These are phyloP conservation scores for Notechis scutatus DNA, from an alignment of 2,113 vertebrate genomes.

Conservation along the genomic window DNA sequence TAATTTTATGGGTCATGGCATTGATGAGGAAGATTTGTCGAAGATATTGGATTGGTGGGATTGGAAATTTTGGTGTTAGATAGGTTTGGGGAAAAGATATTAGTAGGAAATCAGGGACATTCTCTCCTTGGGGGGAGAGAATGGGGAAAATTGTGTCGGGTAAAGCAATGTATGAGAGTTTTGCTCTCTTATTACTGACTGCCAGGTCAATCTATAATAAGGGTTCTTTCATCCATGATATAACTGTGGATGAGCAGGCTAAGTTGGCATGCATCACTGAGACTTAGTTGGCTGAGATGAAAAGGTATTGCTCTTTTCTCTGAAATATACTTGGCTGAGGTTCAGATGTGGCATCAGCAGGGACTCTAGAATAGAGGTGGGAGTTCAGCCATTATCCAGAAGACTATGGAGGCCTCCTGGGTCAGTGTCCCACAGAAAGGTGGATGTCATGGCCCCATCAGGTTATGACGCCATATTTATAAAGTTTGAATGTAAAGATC, in stretches of 20 bases:
- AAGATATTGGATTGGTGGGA: neutral
- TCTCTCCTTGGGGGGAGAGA: neutral
- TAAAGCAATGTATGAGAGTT: neutral
- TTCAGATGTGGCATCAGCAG: neutral
- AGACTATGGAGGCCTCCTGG: neutral
- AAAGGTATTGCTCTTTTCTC: neutral
- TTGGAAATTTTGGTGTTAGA: neutral
- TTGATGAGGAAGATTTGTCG: neutral
- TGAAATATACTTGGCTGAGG: neutral
- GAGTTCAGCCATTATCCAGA: neutral
- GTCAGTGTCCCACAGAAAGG: neutral
- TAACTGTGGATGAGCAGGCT: neutral
- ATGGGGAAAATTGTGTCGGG: neutral
- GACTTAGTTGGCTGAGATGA: neutral
- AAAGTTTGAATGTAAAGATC: neutral
- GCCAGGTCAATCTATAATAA: neutral
- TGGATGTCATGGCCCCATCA: neutral
- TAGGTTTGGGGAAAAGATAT: neutral
- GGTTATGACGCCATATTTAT: neutral
- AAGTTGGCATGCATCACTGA: neutral
- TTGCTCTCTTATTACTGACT: neutral
- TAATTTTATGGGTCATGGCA: neutral
- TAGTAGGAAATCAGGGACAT: neutral
- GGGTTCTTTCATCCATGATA: neutral
- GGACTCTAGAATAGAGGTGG: neutral